Base-by-base conservation (phyloP, 2,888 invertebrate species). In the Podabrus alpinus region DNA sequence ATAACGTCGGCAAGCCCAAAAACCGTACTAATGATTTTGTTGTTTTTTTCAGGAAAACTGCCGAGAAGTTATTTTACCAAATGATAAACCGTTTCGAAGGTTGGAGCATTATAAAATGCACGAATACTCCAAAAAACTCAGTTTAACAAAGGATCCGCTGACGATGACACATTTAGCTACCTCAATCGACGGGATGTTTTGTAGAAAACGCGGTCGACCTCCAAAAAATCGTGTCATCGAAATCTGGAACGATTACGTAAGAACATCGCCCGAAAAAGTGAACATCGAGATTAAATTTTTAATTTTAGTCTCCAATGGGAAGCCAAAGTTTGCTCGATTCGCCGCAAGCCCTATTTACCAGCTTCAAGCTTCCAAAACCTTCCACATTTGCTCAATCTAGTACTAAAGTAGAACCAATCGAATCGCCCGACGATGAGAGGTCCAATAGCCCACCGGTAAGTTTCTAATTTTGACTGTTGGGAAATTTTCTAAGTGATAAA, bases 151-250 rank as follows among this genome's bases (percentile, higher is more conserved):
- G 80, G 87, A 88, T 77, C 87, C 88, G 1, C 78, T 88, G 69
- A 90, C 90, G 1, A 87, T 90, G 84, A 90, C 89, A 1, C 90
- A 91, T 80, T 82, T 91, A 24, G 91, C 92, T 5, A 94, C 93
- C 77, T 94, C 95, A 45, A 91, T 96, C 80, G 97, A 97, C 86
- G 96, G 96, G 70, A 95, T 97, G 92, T 97, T 97, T 85, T 94
- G 96, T 86, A 91, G 97, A 75, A 97, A 97, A 84, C 91, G 98
- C 25, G 98, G 98, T 64, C 90, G 98, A 77, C 98, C 98, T n/a
- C 98, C 98, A 13, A 98, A 98, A 88, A 98, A 97, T 86, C 92
- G 97, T 0, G 94, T 97, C 13, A 96, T 97, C 60, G 96, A 97
- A 90, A 95, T 96, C 77, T 96, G 95, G 92, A 94, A 94, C 80